Conservation (phyloP, 2,888 invertebrate species). For the Dryadula phaetusa region DNA sequence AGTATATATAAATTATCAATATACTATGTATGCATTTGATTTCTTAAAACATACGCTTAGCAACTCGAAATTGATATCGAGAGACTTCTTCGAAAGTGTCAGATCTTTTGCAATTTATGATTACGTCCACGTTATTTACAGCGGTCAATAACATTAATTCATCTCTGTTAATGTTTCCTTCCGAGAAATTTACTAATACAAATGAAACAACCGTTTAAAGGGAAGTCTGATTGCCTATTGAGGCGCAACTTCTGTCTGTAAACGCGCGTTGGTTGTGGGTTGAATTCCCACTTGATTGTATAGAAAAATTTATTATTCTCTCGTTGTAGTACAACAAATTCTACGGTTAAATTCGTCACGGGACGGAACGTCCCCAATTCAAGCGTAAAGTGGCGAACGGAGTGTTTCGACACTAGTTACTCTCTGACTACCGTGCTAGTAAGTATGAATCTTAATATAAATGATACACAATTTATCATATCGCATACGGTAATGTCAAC, state of each 20-base stretch:
- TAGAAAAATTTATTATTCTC: no score
- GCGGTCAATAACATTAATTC: conserved; percentile 12
- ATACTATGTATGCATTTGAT: conserved; percentile 43
- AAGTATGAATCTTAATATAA: not conserved
- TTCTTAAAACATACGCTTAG: conserved; percentile 52
- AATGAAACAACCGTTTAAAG: not conserved
- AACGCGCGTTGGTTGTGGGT: no score
- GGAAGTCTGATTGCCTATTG: not conserved
- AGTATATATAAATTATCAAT: not conserved
- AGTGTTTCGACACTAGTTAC: no score
- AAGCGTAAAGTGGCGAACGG: no score
- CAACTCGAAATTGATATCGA: conserved; percentile 34
- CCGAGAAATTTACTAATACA: conserved; percentile 2
- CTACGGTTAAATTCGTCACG: no score
- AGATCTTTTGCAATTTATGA: conserved; percentile 25
- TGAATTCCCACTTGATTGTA: no score
- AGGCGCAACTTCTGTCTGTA: no score
- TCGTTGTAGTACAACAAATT: no score
- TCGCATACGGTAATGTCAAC: conserved; percentile 18
- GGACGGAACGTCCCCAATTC: no score
- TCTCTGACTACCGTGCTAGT: no score
- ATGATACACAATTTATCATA: conserved; percentile 20
- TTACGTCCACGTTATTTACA: conserved; percentile 20
- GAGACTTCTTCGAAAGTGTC: conserved; percentile 34
- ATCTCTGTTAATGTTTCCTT: conserved; percentile 12